Conservation (phyloP, 1,140 invertebrate species). For the Mesaphorura yosii region DNA sequence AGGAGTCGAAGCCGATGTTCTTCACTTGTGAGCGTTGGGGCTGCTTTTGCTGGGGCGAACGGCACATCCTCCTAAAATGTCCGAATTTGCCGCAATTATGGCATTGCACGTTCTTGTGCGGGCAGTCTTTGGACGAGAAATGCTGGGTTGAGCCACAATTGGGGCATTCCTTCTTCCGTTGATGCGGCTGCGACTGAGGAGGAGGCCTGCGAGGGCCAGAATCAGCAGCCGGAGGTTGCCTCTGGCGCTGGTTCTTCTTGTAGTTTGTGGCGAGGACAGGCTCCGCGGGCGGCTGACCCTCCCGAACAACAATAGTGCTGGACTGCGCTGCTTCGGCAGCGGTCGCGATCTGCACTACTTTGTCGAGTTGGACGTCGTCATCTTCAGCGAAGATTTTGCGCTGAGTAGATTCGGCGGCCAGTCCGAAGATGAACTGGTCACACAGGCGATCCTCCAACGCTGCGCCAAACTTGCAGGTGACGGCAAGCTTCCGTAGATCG, state of each 20-base stretch:
- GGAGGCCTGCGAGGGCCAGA: too few relatives aligned
- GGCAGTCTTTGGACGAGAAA: conserved; percentile 5
- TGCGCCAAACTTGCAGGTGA: conserved; percentile 19
- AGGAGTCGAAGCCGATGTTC: not conserved
- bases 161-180: not conserved
- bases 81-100: conserved; percentile 6
- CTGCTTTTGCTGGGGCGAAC: not conserved
- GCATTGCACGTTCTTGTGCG: conserved; percentile 3
- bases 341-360: not conserved
- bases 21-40: not conserved
- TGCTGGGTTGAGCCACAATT: conserved; percentile 11
- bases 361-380: not conserved
- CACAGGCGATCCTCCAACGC: conserved; percentile 15
- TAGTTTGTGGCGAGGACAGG: too few relatives aligned
- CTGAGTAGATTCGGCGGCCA: conserved; percentile 13
- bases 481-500: conserved; percentile 19
- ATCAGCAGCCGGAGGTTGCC: not conserved
- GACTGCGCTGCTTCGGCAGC: conserved; percentile 8
- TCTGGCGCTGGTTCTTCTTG: not conserved
- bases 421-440: conserved; percentile 21
- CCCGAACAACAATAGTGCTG: conserved; percentile 1
- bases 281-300: not conserved
- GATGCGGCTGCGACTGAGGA: not conserved
- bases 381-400: not conserved
- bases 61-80: conserved; percentile 6